A percentile compares a stretch with the other conserved stretches of the same genome.
Conservation (phyloP, 2,797 vertebrate genomes). For the Gila robusta region DNA sequence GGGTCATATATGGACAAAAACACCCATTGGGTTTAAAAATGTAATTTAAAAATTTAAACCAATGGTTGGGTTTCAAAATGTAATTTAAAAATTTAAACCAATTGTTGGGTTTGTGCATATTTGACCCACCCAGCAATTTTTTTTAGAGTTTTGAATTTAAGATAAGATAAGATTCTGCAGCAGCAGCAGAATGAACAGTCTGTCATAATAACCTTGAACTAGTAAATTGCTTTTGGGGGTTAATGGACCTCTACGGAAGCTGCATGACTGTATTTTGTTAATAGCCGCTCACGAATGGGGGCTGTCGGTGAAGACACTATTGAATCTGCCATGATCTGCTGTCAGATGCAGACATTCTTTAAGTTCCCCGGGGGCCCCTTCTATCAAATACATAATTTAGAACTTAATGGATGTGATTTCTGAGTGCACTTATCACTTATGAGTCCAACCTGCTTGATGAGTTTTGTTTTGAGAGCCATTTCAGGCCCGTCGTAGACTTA, state of each 20-base stretch:
- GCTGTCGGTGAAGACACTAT: constrained; percentile 61
- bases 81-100: neutral
- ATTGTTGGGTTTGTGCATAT: neutral
- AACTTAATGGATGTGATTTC: constrained; percentile 80
- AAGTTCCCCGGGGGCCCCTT: constrained; percentile 57
- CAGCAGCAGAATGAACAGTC: constrained; percentile 68
- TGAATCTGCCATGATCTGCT: constrained; percentile 61
- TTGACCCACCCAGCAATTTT: neutral
- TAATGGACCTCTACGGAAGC: constrained; percentile 73
- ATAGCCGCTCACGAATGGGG: constrained; percentile 73
- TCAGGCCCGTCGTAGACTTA: constrained; percentile 55
- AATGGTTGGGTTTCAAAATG: neutral
- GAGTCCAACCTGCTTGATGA: constrained; percentile 61
- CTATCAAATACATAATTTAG: constrained; percentile 83
- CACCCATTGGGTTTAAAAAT: neutral
- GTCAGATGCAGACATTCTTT: constrained; percentile 62
- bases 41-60: neutral
- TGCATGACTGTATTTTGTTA: constrained; percentile 72
- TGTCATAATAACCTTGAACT: constrained; percentile 56
- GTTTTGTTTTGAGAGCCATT: constrained; percentile 74
- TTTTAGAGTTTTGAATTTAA: constrained; percentile 51
- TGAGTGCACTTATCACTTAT: constrained; percentile 80
- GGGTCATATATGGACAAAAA: neutral
- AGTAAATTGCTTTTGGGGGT: constrained; percentile 69
- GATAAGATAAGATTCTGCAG: constrained; percentile 50